Evolutionary conservation across 2,113 vertebrate genomes (phyloP), one percentile per base, ranked within the genome.

Genomic region (Tylochromis polylepis): DNA sequence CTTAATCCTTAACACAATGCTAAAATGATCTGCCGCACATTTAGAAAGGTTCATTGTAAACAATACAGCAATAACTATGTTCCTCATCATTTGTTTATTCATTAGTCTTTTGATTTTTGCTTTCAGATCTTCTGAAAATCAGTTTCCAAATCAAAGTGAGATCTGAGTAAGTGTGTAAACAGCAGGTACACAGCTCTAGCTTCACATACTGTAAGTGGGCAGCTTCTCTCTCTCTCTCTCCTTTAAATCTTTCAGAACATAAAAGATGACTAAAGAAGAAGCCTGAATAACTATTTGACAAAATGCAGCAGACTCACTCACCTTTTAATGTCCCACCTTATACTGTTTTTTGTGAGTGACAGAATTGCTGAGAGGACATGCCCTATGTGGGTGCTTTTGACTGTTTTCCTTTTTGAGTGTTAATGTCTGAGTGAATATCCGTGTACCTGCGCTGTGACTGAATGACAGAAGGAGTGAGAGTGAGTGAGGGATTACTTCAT

Each of bases 341-440:
- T 77, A 20, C 38, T 36, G 43, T 20, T 83, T 77, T 81, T 11
- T 51, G 7, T 85, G 90, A 93, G 86, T 90, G 93, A 87, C 85
- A 72, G 88, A 36, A 6, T 15, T 60, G 75, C 36, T 87, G 91
- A 89, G 85, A 22, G 80, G 43, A 38, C 85, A 16, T 86, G 85
- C 41, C 83, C 82, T 57, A 15, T 81, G 72, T 72, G 86, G 84
- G 87, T 49, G 83, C 79, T 84, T 89, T 87, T 75, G 78, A 92
- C 78, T 79, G 78, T 65, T 84, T 72, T 27, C 49, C 87, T 82
- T 88, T 90, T 82, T 78, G 86, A 84, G 86, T 87, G 90, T 90
- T 92, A 89, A 92, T 91, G 89, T 93, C 94, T 94, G 91, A 93
- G 94, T 94, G 94, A 94, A 93, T 92, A 94, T 94, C 82, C 79